Base-by-base conservation (phyloP, 37 sponge, comb jelly and placozoan genomes). In the Chondrosia reniformis region DNA sequence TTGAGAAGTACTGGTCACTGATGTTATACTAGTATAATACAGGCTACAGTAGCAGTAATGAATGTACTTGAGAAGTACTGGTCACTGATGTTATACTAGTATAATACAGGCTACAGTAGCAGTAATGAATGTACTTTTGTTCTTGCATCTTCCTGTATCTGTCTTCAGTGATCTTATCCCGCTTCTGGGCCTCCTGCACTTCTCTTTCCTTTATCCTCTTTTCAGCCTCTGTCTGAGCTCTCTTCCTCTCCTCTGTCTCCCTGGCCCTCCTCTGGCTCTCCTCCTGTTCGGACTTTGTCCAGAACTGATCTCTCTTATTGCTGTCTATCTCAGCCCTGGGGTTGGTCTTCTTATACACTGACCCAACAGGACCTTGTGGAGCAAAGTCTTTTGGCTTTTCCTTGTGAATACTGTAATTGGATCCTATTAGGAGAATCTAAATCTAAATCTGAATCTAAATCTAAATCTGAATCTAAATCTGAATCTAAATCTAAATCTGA, bases 351-450 rank as follows among this genome's bases (percentile, higher is more conserved):
- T 87, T 74, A 41, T 87, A 94, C 19, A 86, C 88, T 33, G 95
- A 87, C 3, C 95, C 95, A 74, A 95, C 92, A 55, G 89, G 83
- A 25, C 80, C 89, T 22, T 67, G 67, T 22, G 79, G 81, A 0
- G 76, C 85, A 67, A 81, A 55, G 7, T 78, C 46, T 61, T 84
- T 85, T 27, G 87, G 80, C 72, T 91, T 91, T 84, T 95, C 95
- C 58, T 95, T 88, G 84, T 95, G 95, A 56, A 86, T 73, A 62
- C 95, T 77, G 77, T 84, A 95, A 81, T 91, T 91, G 45, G 95
- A 82, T 34, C 95, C 95, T 90, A 40, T 2, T 13, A 17, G 40
- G 12, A 32, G 6, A n/a, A n/a, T n/a, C n/a, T n/a, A 9, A 8
- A 78, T 21, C 33, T 5, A 61, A 9, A 78, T n/a, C n/a, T n/a